Percentiles rank a stretch among this genome's conserved stretches.
Conservation (phyloP, 2,888 invertebrate species). For the Mayetiola destructor region DNA sequence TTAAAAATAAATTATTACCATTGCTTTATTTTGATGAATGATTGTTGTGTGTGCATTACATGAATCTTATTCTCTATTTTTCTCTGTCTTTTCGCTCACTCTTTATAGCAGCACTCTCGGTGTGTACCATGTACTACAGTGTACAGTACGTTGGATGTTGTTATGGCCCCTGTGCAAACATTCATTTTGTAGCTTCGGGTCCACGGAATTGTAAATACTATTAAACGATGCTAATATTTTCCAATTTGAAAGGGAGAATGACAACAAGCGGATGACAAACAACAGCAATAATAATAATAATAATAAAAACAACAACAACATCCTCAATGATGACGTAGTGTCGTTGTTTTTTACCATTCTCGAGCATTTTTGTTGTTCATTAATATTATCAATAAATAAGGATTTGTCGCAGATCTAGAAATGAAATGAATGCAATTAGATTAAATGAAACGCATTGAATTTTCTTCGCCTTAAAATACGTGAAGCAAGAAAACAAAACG, state of each 20-base stretch:
- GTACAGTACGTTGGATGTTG: no score
- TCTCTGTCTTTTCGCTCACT: not conserved
- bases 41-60: not conserved
- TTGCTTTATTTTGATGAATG: not conserved
- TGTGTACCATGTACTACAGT: not conserved
- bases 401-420: not conserved
- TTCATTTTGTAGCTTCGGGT: no score
- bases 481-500: no score
- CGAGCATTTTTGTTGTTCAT: not conserved
- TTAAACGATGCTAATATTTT: no score
- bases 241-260: no score
- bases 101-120: not conserved
- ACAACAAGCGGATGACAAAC: no score
- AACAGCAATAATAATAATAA: no score
- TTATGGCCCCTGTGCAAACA: no score
- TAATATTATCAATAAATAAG: slow-evolving; percentile 1
- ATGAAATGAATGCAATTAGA: not conserved
- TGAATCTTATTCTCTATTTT: not conserved
- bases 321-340: not conserved
- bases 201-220: no score
- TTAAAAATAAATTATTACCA: not conserved
- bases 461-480: no score
- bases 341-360: not conserved
- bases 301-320: not conserved
- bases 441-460: no score